Evolutionary conservation across 1,140 invertebrate genomes (phyloP).

Genomic region (Leptinotarsa defecta): DNA sequence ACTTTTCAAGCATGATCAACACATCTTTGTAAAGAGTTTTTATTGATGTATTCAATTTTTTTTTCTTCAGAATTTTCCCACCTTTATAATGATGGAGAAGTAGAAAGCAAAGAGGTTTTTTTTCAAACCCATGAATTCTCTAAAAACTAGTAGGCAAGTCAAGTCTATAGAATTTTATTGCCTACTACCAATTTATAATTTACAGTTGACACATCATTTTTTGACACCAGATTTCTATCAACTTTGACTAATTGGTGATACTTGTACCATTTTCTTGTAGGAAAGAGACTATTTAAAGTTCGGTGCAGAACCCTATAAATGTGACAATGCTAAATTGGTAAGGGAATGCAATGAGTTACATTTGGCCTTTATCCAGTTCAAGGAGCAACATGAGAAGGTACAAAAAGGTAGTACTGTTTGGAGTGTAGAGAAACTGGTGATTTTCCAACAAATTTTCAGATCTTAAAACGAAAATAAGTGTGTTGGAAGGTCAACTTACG

Average conservation of each 20-base stretch:
- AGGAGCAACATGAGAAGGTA: conserved; percentile 66
- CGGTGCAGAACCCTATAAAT: conserved; percentile 70
- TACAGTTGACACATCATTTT: neutral
- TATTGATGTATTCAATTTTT: too few relatives aligned
- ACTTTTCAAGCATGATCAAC: too few relatives aligned
- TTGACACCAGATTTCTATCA: conserved; percentile 2
- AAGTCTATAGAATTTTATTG: too few relatives aligned
- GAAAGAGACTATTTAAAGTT: conserved; percentile 64
- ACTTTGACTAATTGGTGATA: conserved; percentile 11
- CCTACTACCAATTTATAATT: too few relatives aligned
- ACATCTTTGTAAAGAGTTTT: too few relatives aligned
- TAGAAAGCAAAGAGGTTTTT: too few relatives aligned
- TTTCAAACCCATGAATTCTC: too few relatives aligned
- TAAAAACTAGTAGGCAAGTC: too few relatives aligned
- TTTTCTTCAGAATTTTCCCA: too few relatives aligned
- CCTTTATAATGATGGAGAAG: too few relatives aligned
- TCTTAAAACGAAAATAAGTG: conserved; percentile 63
- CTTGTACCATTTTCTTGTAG: conserved; percentile 51
- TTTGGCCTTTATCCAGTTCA: conserved; percentile 66
- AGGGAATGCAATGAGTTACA: conserved; percentile 75
- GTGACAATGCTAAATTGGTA: conserved; percentile 71
- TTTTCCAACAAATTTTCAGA: conserved; percentile 55
- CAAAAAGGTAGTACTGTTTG: conserved; percentile 56
- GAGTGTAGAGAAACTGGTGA: neutral
- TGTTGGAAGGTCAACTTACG: conserved; percentile 63